Percentiles rank a stretch among this genome's conserved stretches.
phyloP scores from a whole-genome alignment of 1,140 invertebrate genomes.

The Coenobita brevimanus region DNA sequence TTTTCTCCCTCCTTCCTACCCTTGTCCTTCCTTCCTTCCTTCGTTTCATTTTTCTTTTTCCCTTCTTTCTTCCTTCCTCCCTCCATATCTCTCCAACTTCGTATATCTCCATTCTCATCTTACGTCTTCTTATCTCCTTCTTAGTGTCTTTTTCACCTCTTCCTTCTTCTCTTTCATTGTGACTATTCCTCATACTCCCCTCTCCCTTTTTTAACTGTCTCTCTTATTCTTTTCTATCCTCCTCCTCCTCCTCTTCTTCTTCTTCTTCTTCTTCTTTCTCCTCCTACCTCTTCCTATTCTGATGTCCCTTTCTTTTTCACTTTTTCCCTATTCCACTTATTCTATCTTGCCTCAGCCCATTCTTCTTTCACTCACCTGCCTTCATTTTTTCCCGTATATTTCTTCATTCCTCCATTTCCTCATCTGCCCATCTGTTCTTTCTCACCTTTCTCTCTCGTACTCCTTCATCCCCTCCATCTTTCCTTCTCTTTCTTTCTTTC shows the following conservation, averaged over 20 bases:
- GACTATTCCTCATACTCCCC: background rate
- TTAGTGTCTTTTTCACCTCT: background rate
- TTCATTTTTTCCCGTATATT: no score
- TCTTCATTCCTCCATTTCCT: no score
- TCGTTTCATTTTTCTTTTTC: background rate
- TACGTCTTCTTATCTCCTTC: background rate
- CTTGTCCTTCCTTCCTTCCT: constrained; percentile 26
- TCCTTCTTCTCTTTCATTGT: background rate
- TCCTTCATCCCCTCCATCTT: background rate
- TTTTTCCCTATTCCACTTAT: no score
- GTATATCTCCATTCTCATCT: background rate
- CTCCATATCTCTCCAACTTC: background rate
- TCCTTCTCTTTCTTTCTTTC: background rate
- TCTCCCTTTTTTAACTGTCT: background rate
- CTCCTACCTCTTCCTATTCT: no score
- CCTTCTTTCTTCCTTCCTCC: background rate
- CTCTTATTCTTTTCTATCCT: no score
- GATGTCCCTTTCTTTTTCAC: no score
- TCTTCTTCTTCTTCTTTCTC: no score
- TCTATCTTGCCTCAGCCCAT: no score
- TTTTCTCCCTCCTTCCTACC: constrained; percentile 53
- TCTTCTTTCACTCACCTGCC: no score
- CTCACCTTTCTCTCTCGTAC: background rate
- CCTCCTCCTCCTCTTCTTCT: no score
- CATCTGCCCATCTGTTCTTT: background rate